Conservation (phyloP, 2,113 vertebrate species). For the Phalacrocorax aristotelis region DNA sequence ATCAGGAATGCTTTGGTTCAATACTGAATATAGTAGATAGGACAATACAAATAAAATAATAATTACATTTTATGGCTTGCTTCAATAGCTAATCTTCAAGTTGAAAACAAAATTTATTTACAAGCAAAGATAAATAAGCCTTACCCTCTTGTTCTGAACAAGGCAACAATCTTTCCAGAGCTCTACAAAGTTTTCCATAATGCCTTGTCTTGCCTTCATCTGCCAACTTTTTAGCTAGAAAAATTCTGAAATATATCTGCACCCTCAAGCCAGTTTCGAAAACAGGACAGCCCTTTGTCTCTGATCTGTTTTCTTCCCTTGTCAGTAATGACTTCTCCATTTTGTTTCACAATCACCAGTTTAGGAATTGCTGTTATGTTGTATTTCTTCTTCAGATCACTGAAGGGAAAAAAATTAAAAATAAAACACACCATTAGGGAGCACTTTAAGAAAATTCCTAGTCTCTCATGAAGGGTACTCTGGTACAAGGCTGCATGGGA, state of each 20-base stretch:
- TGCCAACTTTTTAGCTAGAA: slow-evolving; percentile 67
- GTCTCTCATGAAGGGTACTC: background rate
- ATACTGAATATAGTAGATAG: background rate
- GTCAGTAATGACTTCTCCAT: slow-evolving; percentile 92
- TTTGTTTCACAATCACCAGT: slow-evolving; percentile 95
- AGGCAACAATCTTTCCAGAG: background rate
- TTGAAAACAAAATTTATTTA: background rate
- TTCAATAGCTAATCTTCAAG: background rate
- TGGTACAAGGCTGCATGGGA: background rate
- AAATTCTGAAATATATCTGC: slow-evolving; percentile 96
- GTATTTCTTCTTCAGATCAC: slow-evolving; percentile 90
- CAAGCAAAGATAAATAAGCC: background rate
- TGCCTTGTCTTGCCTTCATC: background rate
- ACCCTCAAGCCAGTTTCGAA: slow-evolving; percentile 87
- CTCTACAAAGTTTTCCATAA: background rate
- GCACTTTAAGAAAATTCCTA: background rate
- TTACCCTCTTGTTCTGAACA: background rate
- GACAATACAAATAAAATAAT: background rate
- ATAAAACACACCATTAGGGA: background rate
- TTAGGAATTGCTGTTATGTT: slow-evolving; percentile 89
- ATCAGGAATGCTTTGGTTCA: background rate
- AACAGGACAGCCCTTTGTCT: slow-evolving; percentile 87
- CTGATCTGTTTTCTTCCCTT: slow-evolving; percentile 93
- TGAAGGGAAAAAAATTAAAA: slow-evolving; percentile 55
- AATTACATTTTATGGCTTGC: background rate